A percentile compares a stretch with the other conserved stretches of the same genome.
phyloP scores from a whole-genome alignment of 1,140 invertebrate genomes.

The Rhynchophorus ferrugineus region DNA sequence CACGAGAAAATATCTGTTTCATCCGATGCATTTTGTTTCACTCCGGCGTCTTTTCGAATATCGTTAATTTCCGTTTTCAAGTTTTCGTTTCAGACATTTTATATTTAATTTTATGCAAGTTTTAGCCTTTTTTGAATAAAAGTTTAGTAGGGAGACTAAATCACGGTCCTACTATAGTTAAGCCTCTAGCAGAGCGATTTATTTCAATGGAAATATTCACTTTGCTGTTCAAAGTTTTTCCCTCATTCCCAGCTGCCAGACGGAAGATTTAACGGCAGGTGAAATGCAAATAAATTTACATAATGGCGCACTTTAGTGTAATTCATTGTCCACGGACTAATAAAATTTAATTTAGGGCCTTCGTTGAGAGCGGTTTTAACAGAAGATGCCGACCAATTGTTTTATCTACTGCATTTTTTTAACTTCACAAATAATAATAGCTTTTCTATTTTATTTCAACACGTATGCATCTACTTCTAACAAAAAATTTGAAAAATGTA shows the following conservation, averaged over 20 bases:
- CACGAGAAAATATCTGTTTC: constrained; percentile 11
- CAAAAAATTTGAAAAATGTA: too few species aligned
- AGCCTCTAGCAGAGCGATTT: not conserved
- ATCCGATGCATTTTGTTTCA: constrained; percentile 16
- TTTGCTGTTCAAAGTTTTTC: not conserved
- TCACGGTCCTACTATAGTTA: not conserved
- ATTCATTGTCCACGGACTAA: constrained; percentile 21
- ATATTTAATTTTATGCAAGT: too few species aligned
- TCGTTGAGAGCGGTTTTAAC: constrained; percentile 12
- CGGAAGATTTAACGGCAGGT: constrained; percentile 18
- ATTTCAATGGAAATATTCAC: constrained; percentile 5
- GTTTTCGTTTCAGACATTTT: not conserved
- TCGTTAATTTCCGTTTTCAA: not conserved
- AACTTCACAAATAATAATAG: too few species aligned
- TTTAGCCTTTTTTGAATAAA: too few species aligned
- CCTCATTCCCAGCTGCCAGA: constrained; percentile 14
- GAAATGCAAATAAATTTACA: constrained; percentile 23
- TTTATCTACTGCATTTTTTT: too few species aligned
- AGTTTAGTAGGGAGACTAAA: too few species aligned
- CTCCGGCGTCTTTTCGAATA: constrained; percentile 1
- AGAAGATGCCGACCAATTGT: constrained; percentile 16
- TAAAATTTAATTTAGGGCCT: constrained; percentile 23
- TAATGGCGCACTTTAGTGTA: constrained; percentile 23
- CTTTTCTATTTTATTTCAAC: too few species aligned
- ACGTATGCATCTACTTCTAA: too few species aligned